Evolutionary conservation across 2,797 vertebrate species (phyloP).

Genomic region (Silurus lanzhouensis): DNA sequence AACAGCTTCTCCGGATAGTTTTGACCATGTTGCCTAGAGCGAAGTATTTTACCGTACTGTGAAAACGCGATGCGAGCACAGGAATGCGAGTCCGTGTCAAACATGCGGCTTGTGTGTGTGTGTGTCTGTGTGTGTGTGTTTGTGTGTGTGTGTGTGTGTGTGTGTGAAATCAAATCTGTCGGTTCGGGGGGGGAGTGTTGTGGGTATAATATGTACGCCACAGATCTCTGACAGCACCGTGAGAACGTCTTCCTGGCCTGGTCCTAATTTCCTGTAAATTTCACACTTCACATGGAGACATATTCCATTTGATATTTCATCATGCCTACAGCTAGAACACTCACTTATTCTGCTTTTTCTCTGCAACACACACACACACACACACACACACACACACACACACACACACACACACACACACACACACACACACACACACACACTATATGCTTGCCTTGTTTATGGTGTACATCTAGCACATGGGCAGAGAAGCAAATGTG

Average conservation of each 20-base stretch:
- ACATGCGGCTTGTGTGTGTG: not conserved
- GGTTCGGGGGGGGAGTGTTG: not conserved
- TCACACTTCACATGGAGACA: slow-evolving; percentile 5
- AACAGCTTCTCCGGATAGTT: slow-evolving; percentile 8
- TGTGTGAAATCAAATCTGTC: not conserved
- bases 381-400: not conserved
- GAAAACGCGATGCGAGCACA: not conserved
- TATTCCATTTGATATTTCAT: slow-evolving; percentile 9
- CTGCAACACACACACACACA: not conserved
- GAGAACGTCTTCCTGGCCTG: not conserved
- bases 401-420: no score
- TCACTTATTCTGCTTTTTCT: not conserved
- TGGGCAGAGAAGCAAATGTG: not conserved
- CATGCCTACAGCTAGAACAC: not conserved
- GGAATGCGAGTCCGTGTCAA: not conserved
- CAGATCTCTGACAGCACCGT: not conserved
- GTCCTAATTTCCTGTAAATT: not conserved
- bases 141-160: no score
- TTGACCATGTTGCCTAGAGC: slow-evolving; percentile 25
- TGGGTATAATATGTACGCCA: not conserved
- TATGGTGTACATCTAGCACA: not conserved
- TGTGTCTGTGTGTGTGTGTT: no score
- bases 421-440: no score
- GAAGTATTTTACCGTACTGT: not conserved
- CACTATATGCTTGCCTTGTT: not conserved